A percentile compares a stretch with the other conserved stretches of the same genome.
These are phyloP conservation scores for Pediacus dermestoides DNA, from an alignment of 2,888 invertebrate species.

Conservation along the genomic window DNA sequence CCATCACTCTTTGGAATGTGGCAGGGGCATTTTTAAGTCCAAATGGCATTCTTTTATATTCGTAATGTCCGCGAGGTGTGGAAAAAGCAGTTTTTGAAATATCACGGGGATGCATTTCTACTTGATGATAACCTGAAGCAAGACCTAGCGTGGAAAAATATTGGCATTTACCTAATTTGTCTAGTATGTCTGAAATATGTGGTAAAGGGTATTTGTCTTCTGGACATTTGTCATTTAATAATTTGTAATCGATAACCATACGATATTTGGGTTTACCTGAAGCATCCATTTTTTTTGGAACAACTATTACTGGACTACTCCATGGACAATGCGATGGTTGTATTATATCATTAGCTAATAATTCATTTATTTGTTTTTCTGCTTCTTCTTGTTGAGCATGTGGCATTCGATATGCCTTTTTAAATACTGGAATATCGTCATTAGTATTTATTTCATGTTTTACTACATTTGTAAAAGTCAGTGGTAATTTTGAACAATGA, in stretches of 20 bases:
- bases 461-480: slow-evolving; percentile 3
- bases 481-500: not conserved
- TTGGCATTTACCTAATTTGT: slow-evolving; percentile 2
- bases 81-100: slow-evolving; percentile 7
- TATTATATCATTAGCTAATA: slow-evolving; percentile 12
- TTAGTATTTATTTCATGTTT: slow-evolving; percentile 9
- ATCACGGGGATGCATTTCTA: slow-evolving; percentile 15
- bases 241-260: too few species aligned
- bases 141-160: slow-evolving; percentile 2
- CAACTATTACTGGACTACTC: slow-evolving; percentile 17
- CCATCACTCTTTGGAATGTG: slow-evolving; percentile 19
- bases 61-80: not conserved
- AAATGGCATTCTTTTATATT: slow-evolving; percentile 3
- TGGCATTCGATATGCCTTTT: slow-evolving; percentile 3
- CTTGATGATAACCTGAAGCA: slow-evolving; percentile 19
- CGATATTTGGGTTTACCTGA: slow-evolving; percentile 12
- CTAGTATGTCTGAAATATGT: not conserved
- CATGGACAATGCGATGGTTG: slow-evolving; percentile 14
- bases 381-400: slow-evolving; percentile 1
- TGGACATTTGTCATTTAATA: too few species aligned
- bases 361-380: not conserved
- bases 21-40: slow-evolving; percentile 16
- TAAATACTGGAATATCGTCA: slow-evolving; percentile 4
- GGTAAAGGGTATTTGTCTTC: not conserved
- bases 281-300: slow-evolving; percentile 19